phyloP scores from a whole-genome alignment of 2,113 vertebrate species.

The Sus scrofa region DNA sequence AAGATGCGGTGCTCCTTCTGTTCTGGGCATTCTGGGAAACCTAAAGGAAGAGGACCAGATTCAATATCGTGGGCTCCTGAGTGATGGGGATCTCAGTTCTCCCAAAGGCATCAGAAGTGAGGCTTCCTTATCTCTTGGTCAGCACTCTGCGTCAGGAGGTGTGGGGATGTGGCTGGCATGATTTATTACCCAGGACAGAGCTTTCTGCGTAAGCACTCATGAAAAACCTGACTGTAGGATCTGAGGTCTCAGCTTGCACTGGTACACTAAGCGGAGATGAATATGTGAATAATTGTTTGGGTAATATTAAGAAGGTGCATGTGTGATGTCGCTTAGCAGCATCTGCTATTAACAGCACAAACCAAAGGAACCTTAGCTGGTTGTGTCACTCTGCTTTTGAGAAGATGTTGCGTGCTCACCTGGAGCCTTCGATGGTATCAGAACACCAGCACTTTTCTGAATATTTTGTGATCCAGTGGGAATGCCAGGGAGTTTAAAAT shows the following conservation, averaged over 20 bases:
- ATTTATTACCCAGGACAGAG: slow-evolving; percentile 78
- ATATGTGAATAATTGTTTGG: slow-evolving; percentile 90
- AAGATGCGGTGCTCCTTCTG: background rate
- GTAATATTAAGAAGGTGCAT: slow-evolving; percentile 88
- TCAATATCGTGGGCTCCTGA: background rate
- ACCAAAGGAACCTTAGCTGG: slow-evolving; percentile 83
- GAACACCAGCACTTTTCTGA: background rate
- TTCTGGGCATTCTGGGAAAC: background rate
- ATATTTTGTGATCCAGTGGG: background rate
- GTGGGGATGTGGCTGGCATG: slow-evolving; percentile 58
- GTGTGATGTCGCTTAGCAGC: slow-evolving; percentile 85
- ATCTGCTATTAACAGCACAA: slow-evolving; percentile 87
- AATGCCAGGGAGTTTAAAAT: background rate
- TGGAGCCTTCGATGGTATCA: slow-evolving; percentile 56
- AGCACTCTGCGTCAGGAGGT: slow-evolving; percentile 50
- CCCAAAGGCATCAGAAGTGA: background rate
- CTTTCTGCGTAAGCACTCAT: slow-evolving; percentile 81
- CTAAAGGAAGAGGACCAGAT: background rate
- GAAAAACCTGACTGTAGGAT: slow-evolving; percentile 82
- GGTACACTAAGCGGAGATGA: slow-evolving; percentile 82
- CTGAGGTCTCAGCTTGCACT: slow-evolving; percentile 83
- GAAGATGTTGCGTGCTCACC: slow-evolving; percentile 73
- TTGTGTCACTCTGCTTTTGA: slow-evolving; percentile 77
- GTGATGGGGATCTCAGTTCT: background rate
- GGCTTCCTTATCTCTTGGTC: background rate